Evolutionary conservation across 35 echinoderm and acorn worm genomes (phyloP).

Genomic region (Lytechinus variegatus): DNA sequence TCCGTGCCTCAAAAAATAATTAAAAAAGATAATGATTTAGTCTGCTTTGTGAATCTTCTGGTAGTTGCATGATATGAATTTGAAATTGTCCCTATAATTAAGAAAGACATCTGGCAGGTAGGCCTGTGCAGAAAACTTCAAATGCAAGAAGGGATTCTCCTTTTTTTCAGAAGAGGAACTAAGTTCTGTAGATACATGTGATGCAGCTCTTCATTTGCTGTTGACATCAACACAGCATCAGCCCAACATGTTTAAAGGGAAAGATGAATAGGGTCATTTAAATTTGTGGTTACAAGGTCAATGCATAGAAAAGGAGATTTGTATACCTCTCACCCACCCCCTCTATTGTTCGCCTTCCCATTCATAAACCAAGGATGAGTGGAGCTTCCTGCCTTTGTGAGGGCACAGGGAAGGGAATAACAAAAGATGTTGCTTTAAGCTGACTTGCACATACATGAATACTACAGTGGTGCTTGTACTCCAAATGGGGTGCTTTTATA

Average conservation of each 20-base stretch:
- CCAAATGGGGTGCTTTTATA: no score
- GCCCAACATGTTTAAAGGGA: background rate
- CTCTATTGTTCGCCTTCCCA: background rate
- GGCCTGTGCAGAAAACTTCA: no score
- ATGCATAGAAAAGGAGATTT: background rate
- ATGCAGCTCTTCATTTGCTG: background rate
- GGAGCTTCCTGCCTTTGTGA: background rate
- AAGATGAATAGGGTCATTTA: background rate
- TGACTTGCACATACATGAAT: background rate
- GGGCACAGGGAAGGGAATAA: background rate
- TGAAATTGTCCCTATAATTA: no score
- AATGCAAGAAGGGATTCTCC: no score
- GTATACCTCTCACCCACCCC: background rate
- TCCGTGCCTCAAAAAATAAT: no score
- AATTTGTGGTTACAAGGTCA: background rate
- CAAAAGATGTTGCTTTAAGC: background rate
- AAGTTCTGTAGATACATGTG: background rate
- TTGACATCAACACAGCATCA: background rate
- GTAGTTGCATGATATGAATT: no score
- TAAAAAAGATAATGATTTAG: no score
- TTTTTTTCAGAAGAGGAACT: no score
- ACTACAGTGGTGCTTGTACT: no score
- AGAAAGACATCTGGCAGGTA: no score
- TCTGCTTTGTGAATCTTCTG: no score
- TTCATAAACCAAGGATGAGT: background rate